These are phyloP conservation scores for Asteroscopus sphinx DNA, from an alignment of 2,888 invertebrate species.

Conservation along the genomic window DNA sequence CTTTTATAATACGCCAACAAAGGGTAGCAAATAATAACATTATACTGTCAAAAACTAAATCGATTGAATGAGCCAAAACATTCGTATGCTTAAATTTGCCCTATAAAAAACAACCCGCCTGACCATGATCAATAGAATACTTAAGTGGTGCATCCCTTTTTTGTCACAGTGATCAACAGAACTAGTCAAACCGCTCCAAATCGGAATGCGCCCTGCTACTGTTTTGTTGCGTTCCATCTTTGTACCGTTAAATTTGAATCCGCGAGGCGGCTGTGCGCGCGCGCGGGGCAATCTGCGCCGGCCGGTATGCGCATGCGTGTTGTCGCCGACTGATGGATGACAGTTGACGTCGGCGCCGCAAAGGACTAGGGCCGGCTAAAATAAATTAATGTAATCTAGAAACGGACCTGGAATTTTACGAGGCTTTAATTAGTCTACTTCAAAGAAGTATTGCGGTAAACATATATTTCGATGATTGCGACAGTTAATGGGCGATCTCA, in stretches of 20 bases:
- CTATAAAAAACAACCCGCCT: slow-evolving; percentile 43
- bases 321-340: slow-evolving; percentile 89
- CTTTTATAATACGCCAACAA: too few species aligned
- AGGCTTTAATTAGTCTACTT: slow-evolving; percentile 51
- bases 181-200: slow-evolving; percentile 69
- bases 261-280: slow-evolving; percentile 61
- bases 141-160: slow-evolving; percentile 78
- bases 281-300: slow-evolving; percentile 61
- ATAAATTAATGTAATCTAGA: slow-evolving; percentile 75
- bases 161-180: slow-evolving; percentile 73
- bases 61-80: slow-evolving; percentile 3
- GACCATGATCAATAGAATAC: slow-evolving; percentile 72
- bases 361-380: slow-evolving; percentile 68
- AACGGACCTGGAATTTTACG: slow-evolving; percentile 49
- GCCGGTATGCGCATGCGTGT: slow-evolving; percentile 82
- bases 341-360: slow-evolving; percentile 81
- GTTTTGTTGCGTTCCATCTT: slow-evolving; percentile 84
- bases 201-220: slow-evolving; percentile 74
- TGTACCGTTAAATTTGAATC: slow-evolving; percentile 88
- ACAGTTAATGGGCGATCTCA: slow-evolving; percentile 65
- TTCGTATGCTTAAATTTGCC: slow-evolving; percentile 41
- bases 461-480: too few species aligned
- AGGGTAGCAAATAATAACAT: background rate
- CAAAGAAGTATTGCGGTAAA: slow-evolving; percentile 64
- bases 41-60: slow-evolving; percentile 10